These are phyloP conservation scores for Trematocara nigrifrons DNA, from an alignment of 2,113 vertebrate genomes.

Conservation along the genomic window DNA sequence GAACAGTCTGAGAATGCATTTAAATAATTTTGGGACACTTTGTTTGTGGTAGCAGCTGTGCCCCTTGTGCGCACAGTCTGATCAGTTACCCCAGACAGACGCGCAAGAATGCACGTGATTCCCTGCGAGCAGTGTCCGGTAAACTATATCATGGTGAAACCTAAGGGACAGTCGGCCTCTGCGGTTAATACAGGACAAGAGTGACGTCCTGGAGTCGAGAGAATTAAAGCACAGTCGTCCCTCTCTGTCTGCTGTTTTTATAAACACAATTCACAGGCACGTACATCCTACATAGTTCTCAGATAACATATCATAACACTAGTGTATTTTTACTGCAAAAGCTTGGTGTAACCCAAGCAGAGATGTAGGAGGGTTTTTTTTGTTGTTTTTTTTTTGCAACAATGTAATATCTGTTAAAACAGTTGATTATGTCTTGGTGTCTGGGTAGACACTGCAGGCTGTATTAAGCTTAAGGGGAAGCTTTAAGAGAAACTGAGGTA, in stretches of 20 bases:
- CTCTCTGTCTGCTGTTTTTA: constrained; percentile 59
- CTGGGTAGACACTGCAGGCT: constrained; percentile 60
- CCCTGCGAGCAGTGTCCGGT: constrained; percentile 6
- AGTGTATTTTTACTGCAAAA: constrained; percentile 58
- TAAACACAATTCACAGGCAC: constrained; percentile 54
- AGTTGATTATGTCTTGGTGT: constrained; percentile 65
- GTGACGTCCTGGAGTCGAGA: constrained; percentile 42
- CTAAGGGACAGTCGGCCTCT: constrained; percentile 4
- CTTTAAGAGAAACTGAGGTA: constrained; percentile 61
- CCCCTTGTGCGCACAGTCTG: constrained; percentile 8
- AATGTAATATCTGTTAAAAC: constrained; percentile 64
- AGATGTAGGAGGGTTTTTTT: constrained; percentile 53
- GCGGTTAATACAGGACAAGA: constrained; percentile 30
- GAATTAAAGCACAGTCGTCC: constrained; percentile 39
- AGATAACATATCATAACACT: constrained; percentile 61
- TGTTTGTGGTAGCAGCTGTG: constrained; percentile 41
- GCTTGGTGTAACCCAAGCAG: constrained; percentile 54
- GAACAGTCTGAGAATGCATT: constrained; percentile 60
- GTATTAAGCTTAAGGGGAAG: constrained; percentile 58
- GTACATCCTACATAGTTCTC: constrained; percentile 51
- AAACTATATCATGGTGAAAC: constrained; percentile 3
- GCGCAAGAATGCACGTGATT: constrained; percentile 37
- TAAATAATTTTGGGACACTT: constrained; percentile 69
- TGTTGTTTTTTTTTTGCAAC: constrained; percentile 9
- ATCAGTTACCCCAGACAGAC: constrained; percentile 36